Percentiles rank a stretch among this genome's conserved stretches.
These are phyloP conservation scores for Agriopis marginaria DNA, from an alignment of 2,888 invertebrate species.

Conservation along the genomic window DNA sequence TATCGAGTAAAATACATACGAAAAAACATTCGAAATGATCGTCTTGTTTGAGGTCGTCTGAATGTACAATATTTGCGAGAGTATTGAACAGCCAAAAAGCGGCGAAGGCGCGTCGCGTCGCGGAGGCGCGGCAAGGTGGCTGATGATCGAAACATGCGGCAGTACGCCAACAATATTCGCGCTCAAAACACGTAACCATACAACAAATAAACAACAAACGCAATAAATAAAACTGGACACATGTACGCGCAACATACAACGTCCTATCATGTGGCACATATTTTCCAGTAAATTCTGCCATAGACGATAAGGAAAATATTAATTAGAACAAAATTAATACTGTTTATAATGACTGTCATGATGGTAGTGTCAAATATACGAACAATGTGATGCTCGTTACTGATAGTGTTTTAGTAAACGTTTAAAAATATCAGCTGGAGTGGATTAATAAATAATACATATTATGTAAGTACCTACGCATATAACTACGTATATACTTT, in stretches of 20 bases:
- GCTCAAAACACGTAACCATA: slow-evolving; percentile 2
- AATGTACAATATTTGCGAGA: too few relatives aligned
- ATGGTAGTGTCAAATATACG: neutral
- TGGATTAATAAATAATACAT: neutral
- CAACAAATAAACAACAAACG: neutral
- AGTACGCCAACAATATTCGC: slow-evolving; percentile 16
- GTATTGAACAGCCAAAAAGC: too few relatives aligned
- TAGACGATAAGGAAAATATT: neutral
- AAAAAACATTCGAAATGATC: too few relatives aligned
- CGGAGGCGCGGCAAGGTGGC: too few relatives aligned
- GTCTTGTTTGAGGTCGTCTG: too few relatives aligned
- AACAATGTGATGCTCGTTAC: neutral
- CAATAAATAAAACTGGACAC: neutral
- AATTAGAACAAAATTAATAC: neutral
- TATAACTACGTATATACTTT: neutral
- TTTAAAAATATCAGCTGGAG: neutral
- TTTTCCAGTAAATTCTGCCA: slow-evolving; percentile 4
- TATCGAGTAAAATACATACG: too few relatives aligned
- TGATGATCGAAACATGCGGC: neutral
- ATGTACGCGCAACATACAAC: neutral
- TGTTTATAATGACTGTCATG: neutral
- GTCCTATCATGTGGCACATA: slow-evolving; percentile 7
- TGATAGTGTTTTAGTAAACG: neutral
- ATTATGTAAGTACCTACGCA: neutral
- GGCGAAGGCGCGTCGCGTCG: too few relatives aligned